A percentile compares a stretch with the other conserved stretches of the same genome.
Conservation (phyloP, 2,797 vertebrate genomes). For the Tarsius wallacei region DNA sequence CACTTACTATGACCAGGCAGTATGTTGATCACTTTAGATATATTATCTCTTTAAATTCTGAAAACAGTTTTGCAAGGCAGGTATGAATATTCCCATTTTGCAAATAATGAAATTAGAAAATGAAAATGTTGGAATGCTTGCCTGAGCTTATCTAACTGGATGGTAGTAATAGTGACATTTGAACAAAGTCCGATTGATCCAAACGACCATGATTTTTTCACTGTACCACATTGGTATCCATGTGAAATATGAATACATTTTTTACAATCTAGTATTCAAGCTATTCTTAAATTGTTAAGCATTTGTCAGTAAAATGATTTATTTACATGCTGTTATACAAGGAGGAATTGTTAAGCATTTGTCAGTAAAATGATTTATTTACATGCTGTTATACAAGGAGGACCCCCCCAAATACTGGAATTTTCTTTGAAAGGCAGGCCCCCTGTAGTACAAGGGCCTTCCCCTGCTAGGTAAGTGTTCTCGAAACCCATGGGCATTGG, state of each 20-base stretch:
- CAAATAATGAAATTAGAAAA: slow-evolving; percentile 34
- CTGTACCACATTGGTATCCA: neutral
- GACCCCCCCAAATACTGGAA: too few species aligned
- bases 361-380: slow-evolving; percentile 18
- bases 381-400: too few species aligned
- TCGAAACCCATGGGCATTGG: too few species aligned
- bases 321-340: neutral
- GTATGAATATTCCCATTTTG: neutral
- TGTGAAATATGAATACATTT: neutral
- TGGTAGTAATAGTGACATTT: neutral
- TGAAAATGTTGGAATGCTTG: neutral
- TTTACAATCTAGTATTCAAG: neutral
- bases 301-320: slow-evolving; percentile 22
- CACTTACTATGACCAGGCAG: neutral
- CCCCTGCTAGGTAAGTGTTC: too few species aligned
- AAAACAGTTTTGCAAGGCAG: neutral
- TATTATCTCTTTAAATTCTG: neutral
- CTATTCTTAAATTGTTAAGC: neutral
- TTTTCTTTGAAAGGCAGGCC: too few species aligned
- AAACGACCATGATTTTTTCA: neutral
- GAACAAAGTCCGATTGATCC: neutral
- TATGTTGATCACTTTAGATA: neutral
- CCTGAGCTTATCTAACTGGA: neutral
- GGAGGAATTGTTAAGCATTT: neutral
- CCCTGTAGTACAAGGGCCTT: too few species aligned